Conservation (phyloP, 2,888 invertebrate genomes). For the Heliothis peltigera region DNA sequence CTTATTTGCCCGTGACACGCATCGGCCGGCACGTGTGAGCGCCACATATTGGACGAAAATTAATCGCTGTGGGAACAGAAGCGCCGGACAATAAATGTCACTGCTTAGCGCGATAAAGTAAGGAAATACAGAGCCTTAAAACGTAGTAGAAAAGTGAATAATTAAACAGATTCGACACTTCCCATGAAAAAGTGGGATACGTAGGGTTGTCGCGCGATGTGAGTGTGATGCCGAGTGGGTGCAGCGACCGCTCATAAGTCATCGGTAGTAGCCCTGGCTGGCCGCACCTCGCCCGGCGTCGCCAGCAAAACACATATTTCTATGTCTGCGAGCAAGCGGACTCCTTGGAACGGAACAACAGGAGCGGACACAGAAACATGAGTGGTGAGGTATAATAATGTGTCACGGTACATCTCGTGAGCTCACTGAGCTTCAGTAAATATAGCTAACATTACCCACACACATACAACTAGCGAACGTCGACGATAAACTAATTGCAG, state of each 20-base stretch:
- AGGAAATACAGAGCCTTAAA: slow-evolving; percentile 20
- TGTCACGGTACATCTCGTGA: slow-evolving; percentile 43
- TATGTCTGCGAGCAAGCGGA: slow-evolving; percentile 65
- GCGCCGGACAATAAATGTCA: slow-evolving; percentile 25
- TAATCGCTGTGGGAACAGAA: slow-evolving; percentile 18
- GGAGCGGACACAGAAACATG: slow-evolving; percentile 67
- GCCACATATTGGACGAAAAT: slow-evolving; percentile 44
- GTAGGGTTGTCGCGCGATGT: slow-evolving; percentile 56
- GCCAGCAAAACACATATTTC: slow-evolving; percentile 73
- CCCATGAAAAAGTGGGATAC: slow-evolving; percentile 49
- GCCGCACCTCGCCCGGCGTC: slow-evolving; percentile 46
- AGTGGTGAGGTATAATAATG: slow-evolving; percentile 54
- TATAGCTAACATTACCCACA: slow-evolving; percentile 27
- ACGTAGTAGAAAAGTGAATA: slow-evolving; percentile 33
- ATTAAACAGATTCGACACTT: slow-evolving; percentile 46
- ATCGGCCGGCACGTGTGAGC: slow-evolving; percentile 17
- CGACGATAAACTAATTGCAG: slow-evolving; percentile 36
- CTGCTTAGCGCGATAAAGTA: slow-evolving; percentile 25
- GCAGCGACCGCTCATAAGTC: slow-evolving; percentile 71
- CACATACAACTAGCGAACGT: slow-evolving; percentile 4
- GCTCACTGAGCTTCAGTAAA: slow-evolving; percentile 35
- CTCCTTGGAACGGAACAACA: slow-evolving; percentile 70
- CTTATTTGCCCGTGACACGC: slow-evolving; percentile 44
- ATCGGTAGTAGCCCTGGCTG: slow-evolving; percentile 61
- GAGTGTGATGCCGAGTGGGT: slow-evolving; percentile 40